A percentile compares a stretch with the other conserved stretches of the same genome.
These are phyloP conservation scores for Elachura formosa DNA, from an alignment of 2,113 vertebrate genomes.

Conservation along the genomic window DNA sequence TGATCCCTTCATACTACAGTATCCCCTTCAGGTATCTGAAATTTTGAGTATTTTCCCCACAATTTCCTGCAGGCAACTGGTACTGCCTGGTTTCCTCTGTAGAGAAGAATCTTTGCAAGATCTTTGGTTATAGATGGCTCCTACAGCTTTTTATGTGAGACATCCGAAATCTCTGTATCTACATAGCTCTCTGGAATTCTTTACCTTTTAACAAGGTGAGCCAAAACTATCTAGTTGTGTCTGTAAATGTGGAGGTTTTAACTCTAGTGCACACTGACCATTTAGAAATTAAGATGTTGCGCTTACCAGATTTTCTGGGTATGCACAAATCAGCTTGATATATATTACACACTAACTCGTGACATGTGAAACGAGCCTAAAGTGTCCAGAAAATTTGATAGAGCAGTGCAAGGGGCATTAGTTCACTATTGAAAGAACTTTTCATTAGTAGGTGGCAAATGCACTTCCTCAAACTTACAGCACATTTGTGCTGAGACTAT, in stretches of 20 bases:
- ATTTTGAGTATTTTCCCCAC: neutral
- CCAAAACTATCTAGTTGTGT: neutral
- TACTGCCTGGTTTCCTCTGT: neutral
- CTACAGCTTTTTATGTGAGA: neutral
- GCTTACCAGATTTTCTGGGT: neutral
- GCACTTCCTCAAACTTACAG: neutral
- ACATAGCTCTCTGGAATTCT: neutral
- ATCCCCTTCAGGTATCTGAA: neutral
- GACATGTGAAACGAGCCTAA: neutral
- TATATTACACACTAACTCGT: neutral
- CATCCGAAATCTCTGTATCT: neutral
- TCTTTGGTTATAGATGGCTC: neutral
- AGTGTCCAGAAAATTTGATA: neutral
- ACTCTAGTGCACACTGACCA: neutral
- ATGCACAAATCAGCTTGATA: neutral
- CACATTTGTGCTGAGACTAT: neutral
- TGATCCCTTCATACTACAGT: neutral
- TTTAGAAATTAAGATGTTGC: neutral
- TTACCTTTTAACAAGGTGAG: neutral
- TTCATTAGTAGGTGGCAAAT: neutral
- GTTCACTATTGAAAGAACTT: neutral
- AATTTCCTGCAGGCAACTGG: neutral
- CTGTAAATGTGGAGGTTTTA: neutral
- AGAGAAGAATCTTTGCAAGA: neutral
- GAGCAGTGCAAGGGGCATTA: neutral